Evolutionary conservation across 2,113 vertebrate genomes (phyloP).

Genomic region (Rousettus leschenaultii): DNA sequence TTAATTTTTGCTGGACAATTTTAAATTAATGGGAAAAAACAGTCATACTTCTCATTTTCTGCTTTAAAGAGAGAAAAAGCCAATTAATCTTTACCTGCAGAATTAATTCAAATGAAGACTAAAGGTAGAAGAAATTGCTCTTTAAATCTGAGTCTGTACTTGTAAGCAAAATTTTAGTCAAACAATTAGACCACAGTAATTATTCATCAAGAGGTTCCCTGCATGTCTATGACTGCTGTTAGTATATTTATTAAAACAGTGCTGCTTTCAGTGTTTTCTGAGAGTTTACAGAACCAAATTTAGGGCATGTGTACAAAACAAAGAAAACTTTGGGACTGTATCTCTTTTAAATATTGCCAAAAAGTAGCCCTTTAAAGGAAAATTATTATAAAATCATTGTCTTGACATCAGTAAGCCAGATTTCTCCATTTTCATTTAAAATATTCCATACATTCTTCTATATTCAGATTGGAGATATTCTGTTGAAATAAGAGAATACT

Average conservation of each 20-base stretch:
- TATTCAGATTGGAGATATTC: background rate
- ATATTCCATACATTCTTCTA: background rate
- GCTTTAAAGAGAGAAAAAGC: background rate
- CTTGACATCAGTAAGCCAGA: slow-evolving; percentile 6
- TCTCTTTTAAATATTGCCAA: slow-evolving; percentile 69
- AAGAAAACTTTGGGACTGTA: slow-evolving; percentile 40
- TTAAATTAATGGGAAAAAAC: slow-evolving; percentile 32
- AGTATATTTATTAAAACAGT: slow-evolving; percentile 49
- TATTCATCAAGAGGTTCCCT: slow-evolving; percentile 46
- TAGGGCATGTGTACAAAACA: slow-evolving; percentile 57
- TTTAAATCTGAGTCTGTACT: background rate
- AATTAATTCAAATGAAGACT: background rate
- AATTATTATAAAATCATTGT: slow-evolving; percentile 58
- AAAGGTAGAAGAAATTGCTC: background rate
- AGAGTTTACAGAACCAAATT: slow-evolving; percentile 54
- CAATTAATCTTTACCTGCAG: background rate
- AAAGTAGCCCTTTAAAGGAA: slow-evolving; percentile 60
- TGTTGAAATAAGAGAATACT: slow-evolving; percentile 50
- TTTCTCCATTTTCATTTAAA: slow-evolving; percentile 64
- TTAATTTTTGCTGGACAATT: slow-evolving; percentile 43
- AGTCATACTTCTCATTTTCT: background rate
- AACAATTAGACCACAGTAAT: slow-evolving; percentile 26
- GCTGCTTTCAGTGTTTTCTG: slow-evolving; percentile 7
- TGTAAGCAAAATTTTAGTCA: slow-evolving; percentile 19
- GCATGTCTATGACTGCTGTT: slow-evolving; percentile 38